Conservation (phyloP, 2,113 vertebrate genomes). For the Caretta caretta region DNA sequence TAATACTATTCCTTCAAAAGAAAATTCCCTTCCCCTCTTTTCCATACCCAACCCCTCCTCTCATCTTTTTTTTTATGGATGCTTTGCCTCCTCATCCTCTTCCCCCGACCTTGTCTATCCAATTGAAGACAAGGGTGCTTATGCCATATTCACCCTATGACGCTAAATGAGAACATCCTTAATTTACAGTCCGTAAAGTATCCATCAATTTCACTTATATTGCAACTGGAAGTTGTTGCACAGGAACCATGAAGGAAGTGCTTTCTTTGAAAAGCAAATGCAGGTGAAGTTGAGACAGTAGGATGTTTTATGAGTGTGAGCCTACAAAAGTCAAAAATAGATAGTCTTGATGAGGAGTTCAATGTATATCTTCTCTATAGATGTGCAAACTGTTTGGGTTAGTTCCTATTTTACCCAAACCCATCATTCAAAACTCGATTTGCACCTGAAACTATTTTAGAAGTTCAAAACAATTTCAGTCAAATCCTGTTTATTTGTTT, state of each 20-base stretch:
- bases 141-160: background rate
- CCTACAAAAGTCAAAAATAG: background rate
- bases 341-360: background rate
- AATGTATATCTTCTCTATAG: background rate
- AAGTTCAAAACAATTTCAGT: background rate
- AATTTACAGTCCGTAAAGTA: conserved; percentile 2
- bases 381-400: background rate
- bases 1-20: background rate
- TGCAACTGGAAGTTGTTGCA: conserved; percentile 39
- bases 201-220: conserved; percentile 41
- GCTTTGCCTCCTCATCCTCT: background rate
- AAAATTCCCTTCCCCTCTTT: background rate
- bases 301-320: background rate
- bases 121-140: background rate
- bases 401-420: background rate
- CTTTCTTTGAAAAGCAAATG: conserved; percentile 45
- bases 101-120: background rate
- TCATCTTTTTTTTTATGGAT: background rate
- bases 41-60: background rate
- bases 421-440: background rate
- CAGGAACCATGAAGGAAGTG: conserved; percentile 38
- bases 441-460: background rate
- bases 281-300: conserved; percentile 7
- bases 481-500: background rate
- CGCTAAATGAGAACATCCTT: conserved; percentile 40